Evolutionary conservation across 2,113 vertebrate genomes (phyloP), one percentile per base, ranked within the genome.

Genomic region (Ammodramus savannarum): DNA sequence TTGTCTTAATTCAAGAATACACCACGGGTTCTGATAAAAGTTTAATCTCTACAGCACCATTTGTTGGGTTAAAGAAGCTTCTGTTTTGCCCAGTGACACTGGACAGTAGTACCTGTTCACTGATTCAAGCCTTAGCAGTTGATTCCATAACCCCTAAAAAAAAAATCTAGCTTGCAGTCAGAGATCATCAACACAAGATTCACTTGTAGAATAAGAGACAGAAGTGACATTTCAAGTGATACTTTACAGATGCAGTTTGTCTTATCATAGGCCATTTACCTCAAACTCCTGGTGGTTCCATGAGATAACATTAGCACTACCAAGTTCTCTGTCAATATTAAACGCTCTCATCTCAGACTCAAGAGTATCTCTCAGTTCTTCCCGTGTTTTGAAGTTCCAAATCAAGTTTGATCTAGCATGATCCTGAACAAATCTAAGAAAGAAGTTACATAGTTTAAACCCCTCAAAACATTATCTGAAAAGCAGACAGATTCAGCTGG

Each of bases 251-350:
- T 14, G 32, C 52, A 81, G 31, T 57, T 94, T 87, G 21, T 73
- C n/a, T 11, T 52, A 4, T 15, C 48, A 32, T 3, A 26, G 34
- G 31, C 94, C 52, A 44, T 68, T 94, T 96, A 99, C 99, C 98
- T 99, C 99, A 97, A 99, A 99, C 97, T 99, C 99, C 93, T 99
- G 99, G 94, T 99, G 99, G 97, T 99, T 99, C 99, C 99, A 99
- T 29, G 99, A 99, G 85, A 99, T 99, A 92, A 99, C 98, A 61
- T 95, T 99, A 95, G 98, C 97, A 71, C 97, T 99, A 79, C 99
- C 99, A 32, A 99, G 99, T 93, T 99, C 99, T 6, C 99, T 98
- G 96, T 99, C 99, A 76, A 99, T 98, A 49, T 97, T 97, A 97
- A 99, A 99, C 7, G 99, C 98, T 78, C 99, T 98, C 99, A 99